Evolutionary conservation across 2,113 vertebrate species (phyloP).

Genomic region (Diglossa brunneiventris): DNA sequence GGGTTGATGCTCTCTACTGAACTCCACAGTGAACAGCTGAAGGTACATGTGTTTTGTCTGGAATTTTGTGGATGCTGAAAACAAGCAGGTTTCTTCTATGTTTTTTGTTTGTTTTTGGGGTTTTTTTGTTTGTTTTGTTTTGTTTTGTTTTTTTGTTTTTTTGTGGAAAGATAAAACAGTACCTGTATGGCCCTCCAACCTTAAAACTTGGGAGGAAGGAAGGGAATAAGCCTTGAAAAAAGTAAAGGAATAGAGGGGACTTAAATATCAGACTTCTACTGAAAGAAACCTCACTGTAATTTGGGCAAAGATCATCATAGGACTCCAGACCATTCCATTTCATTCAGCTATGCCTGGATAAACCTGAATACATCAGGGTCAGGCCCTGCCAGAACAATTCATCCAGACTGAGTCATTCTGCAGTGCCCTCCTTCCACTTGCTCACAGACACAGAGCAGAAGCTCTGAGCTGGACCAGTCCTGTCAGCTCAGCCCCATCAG

Average conservation of each 20-base stretch:
- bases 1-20: not conserved
- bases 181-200: not conserved
- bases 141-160: too few species aligned
- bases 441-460: not conserved
- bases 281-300: not conserved
- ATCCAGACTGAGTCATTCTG: not conserved
- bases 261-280: not conserved
- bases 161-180: not conserved
- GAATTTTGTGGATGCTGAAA: not conserved
- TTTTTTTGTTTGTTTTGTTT: not conserved
- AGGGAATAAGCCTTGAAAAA: not conserved
- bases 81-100: accelerated
- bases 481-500: not conserved
- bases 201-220: not conserved
- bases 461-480: not conserved
- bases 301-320: not conserved
- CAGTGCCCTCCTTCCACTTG: not conserved
- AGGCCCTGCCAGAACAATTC: slow-evolving; percentile 2
- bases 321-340: not conserved
- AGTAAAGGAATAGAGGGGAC: not conserved
- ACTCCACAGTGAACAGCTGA: not conserved
- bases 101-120: too few species aligned
- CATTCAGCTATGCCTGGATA: not conserved
- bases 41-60: not conserved
- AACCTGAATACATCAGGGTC: not conserved